Percentiles rank a stretch among this genome's conserved stretches.
Conservation (phyloP, 2,888 invertebrate species). For the Drosophila phalerata region DNA sequence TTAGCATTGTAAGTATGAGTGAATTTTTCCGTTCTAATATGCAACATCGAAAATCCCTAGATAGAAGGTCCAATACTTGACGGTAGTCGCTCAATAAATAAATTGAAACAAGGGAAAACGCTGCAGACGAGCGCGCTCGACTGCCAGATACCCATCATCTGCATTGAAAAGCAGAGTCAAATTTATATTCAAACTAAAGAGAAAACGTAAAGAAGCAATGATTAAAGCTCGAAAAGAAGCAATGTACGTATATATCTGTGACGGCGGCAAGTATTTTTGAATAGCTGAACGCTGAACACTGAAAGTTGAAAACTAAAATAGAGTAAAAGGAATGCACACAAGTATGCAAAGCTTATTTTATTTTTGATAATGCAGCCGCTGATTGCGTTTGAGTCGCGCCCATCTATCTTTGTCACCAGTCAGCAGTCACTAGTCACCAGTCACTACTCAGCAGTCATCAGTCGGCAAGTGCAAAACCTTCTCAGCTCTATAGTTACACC, state of each 20-base stretch:
- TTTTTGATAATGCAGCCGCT: conserved; percentile 62
- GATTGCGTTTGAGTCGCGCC: conserved; percentile 56
- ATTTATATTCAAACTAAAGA: too few relatives aligned
- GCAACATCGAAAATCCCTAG: too few relatives aligned
- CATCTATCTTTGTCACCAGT: conserved; percentile 71
- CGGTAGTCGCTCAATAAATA: conserved; percentile 59
- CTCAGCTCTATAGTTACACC: conserved; percentile 6
- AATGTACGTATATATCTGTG: not conserved
- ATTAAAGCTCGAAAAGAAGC: conserved; percentile 10
- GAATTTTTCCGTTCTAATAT: not conserved
- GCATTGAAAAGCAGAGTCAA: too few relatives aligned
- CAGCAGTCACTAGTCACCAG: conserved; percentile 21
- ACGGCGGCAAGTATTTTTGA: conserved; percentile 15
- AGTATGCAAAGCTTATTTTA: conserved; percentile 58
- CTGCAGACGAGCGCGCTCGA: not conserved
- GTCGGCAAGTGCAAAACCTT: not conserved
- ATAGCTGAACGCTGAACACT: conserved; percentile 16
- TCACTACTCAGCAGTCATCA: conserved; percentile 1
- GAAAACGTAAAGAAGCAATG: conserved; percentile 18
- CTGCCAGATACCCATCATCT: not conserved
- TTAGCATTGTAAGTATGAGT: not conserved
- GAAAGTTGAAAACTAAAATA: not conserved
- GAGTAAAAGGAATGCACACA: conserved; percentile 21
- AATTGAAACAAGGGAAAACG: conserved; percentile 27
- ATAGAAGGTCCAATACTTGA: conserved; percentile 36